Conservation (phyloP, 2,888 invertebrate species). For the Hydraecia micacea region DNA sequence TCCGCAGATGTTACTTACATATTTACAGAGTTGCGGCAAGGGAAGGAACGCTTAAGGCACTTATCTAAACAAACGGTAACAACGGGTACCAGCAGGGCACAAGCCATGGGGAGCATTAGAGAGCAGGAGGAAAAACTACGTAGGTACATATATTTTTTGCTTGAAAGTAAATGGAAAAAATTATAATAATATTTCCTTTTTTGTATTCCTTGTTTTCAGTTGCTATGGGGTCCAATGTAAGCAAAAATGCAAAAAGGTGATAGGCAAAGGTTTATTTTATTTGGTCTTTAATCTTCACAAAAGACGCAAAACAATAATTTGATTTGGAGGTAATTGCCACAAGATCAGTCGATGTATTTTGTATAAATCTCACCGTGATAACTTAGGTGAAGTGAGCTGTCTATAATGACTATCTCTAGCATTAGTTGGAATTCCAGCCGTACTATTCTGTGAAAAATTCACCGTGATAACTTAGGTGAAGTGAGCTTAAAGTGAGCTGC, state of each 20-base stretch:
- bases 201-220: background rate
- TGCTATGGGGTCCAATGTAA: background rate
- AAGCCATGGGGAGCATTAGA: background rate
- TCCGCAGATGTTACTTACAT: background rate
- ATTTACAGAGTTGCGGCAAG: conserved; percentile 16
- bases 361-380: too few species aligned
- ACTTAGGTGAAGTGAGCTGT: background rate
- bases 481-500: too few species aligned
- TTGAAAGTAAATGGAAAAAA: background rate
- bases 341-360: background rate
- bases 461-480: too few species aligned
- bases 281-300: background rate
- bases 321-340: background rate
- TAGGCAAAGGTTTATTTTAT: background rate
- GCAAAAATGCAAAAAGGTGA: background rate
- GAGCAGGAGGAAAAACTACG: conserved; percentile 1
- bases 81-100: background rate
- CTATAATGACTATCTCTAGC: too few species aligned
- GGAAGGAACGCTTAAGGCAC: conserved; percentile 3
- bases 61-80: conserved; percentile 34
- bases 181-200: too few species aligned
- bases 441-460: too few species aligned
- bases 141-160: background rate
- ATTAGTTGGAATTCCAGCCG: background rate
- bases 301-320: background rate